A percentile compares a stretch with the other conserved stretches of the same genome.
Conservation (phyloP, 2,113 vertebrate genomes). For the Tetraodon nigroviridis region DNA sequence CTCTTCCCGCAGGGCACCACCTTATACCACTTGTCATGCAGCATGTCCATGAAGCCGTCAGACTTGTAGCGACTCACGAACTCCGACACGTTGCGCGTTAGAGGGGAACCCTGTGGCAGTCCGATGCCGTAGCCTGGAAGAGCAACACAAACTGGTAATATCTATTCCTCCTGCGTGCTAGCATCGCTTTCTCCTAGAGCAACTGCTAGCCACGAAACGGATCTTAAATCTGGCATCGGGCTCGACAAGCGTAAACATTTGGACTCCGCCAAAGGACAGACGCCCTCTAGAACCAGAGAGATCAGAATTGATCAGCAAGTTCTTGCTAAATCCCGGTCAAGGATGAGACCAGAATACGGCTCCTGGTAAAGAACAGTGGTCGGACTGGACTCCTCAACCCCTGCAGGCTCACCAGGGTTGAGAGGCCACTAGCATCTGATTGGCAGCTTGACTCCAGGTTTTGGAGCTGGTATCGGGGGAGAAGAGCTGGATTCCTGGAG, state of each 20-base stretch:
- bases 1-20: conserved; percentile 91
- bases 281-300: conserved; percentile 19
- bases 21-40: conserved; percentile 98
- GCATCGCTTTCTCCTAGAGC: background rate
- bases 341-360: background rate
- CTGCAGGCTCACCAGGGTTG: too few relatives aligned
- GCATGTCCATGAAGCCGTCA: conserved; percentile 92
- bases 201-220: conserved; percentile 3
- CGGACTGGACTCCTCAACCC: background rate
- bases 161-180: too few relatives aligned
- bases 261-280: conserved; percentile 44
- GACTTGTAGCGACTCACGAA: conserved; percentile 94
- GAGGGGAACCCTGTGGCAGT: conserved; percentile 86
- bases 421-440: conserved; percentile 8
- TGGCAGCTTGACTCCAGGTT: background rate
- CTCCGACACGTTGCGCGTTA: conserved; percentile 91
- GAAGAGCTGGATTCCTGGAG: background rate
- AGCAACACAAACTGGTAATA: conserved; percentile 6
- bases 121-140: conserved; percentile 90
- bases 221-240: background rate
- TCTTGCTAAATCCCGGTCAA: background rate
- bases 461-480: background rate
- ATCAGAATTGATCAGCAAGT: conserved; percentile 8
- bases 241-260: conserved; percentile 8
- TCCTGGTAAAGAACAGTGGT: background rate